Percentiles rank a stretch among this genome's conserved stretches.
These are phyloP conservation scores for Ceratitis capitata DNA, from an alignment of 1,140 invertebrate species.

Conservation along the genomic window DNA sequence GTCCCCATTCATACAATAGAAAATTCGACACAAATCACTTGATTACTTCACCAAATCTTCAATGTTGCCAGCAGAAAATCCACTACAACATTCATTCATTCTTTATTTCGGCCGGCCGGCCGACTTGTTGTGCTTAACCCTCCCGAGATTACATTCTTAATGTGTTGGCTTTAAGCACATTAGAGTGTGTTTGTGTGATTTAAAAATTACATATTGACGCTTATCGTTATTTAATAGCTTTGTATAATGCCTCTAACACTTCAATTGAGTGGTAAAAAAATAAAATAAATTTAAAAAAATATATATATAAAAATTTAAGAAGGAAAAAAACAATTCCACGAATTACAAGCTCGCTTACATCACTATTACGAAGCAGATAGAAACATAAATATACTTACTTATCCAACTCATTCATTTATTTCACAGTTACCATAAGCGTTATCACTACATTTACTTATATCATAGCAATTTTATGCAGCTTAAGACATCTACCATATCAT, in stretches of 20 bases:
- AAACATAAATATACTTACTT: background rate
- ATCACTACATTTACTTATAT: too few relatives aligned
- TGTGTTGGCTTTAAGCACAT: background rate
- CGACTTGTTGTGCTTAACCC: background rate
- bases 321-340: too few relatives aligned
- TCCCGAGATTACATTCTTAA: background rate
- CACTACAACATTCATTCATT: background rate
- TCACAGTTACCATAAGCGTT: background rate
- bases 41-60: constrained; percentile 4
- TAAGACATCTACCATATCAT: background rate
- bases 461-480: background rate
- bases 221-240: constrained; percentile 35
- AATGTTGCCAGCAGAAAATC: background rate
- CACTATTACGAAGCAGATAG: background rate
- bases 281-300: background rate
- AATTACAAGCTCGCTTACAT: background rate
- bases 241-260: background rate
- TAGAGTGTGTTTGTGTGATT: background rate
- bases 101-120: background rate
- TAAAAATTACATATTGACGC: background rate
- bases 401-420: constrained; percentile 4
- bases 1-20: background rate
- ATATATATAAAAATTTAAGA: too few relatives aligned
- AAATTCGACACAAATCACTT: background rate
- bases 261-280: background rate